Base-by-base conservation (phyloP, 2,888 invertebrate species). In the Leptinotarsa haldemani region DNA sequence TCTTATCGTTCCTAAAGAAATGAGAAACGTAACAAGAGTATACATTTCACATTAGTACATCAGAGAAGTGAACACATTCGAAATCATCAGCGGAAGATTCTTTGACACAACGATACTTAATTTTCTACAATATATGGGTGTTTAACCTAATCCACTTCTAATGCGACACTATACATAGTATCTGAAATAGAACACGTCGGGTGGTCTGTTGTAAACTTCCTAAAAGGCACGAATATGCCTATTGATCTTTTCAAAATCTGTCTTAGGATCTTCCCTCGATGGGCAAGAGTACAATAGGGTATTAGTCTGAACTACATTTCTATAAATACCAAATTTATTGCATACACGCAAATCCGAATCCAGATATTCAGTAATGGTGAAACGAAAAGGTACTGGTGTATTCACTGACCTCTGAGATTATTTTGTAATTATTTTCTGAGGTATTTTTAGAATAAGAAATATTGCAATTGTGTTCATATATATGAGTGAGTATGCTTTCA, bases 121-220 rank as follows among this genome's bases (percentile, higher is more conserved):
- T 53, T 69, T 53, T 58, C 22, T 30, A 25, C 56, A 56, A 69
- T 82, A 82, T 81, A 73, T 73, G 73, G 67, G 72, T 73, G 75
- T 70, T 65, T 68, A 47, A 22, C 48, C 20, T 65, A 70, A 75
- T 75, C 72, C 69, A 73, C 18, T 18, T 52, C 40, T 40, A 40
- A 12, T 52, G 52, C 52, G 18, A 18, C n/a, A 52, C 52, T 52
- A 9, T 52, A 18, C 52, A 52, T 18, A 52, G 18, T 52, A 48
- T 65, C 47, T n/a, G 20, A 15, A n/a, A 18, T 71, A 71, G 71
- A 58, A 64, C 56, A 53, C 25, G 69, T 52, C 18, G 52, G 73
- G 75, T 73, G 75, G 75, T 75, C 75, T 53, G 40, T 65, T n/a
- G 61, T 65, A 70, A 70, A 75, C 56, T 70, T 73, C 63, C 69